Evolutionary conservation across 2,797 vertebrate species (phyloP), one percentile per base, ranked within the genome.

Genomic region (Galago senegalensis): DNA sequence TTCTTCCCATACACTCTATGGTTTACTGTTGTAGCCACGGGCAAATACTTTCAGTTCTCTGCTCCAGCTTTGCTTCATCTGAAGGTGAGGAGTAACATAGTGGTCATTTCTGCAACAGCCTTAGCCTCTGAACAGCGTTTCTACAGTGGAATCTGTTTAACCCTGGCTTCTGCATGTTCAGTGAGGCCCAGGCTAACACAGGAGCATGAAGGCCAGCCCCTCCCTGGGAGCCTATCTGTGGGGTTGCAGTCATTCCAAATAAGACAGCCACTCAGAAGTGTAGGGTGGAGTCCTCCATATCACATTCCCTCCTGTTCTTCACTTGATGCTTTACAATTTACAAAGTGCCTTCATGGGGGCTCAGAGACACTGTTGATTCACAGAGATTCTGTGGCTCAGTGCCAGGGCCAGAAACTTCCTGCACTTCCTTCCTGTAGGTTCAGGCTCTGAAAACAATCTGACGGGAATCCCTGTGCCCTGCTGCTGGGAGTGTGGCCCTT

Each of bases 21-120:
- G 18, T 89, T 77, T 97, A 69, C 94, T 86, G n/a, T 87, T 81
- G 77, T 88, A 85, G 96, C 97, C 92, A 89, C 92, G 76, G 97
- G 63, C 87, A 97, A 94, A 97, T 85, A 96, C 31, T 97, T 94
- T 97, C 85, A 94, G 46, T 82, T 92, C 96, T 97, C 94, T 88
- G 49, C 56, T 72, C 89, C 85, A 34, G 80, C 86, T 97, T 95
- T 34, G 23, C 94, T 97, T 92, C 94, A 77, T 67, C 94, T 92
- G 56, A 21, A 92, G 65, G 53, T 43, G 58, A 89, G 72, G 58
- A 37, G 49, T 96, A 97, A 97, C 81, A 18, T 17, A 97, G 37
- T 70, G 20, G 67, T 92, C 43, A 49, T 97, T 97, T 97, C 94
- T 90, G 98, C 92, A 98, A 56, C 67, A 69, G 95, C 80, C 92